Percentiles rank a stretch among this genome's conserved stretches.
Evolutionary conservation across 2,113 vertebrate genomes (phyloP).

Genomic region (Lucifuga dentata): DNA sequence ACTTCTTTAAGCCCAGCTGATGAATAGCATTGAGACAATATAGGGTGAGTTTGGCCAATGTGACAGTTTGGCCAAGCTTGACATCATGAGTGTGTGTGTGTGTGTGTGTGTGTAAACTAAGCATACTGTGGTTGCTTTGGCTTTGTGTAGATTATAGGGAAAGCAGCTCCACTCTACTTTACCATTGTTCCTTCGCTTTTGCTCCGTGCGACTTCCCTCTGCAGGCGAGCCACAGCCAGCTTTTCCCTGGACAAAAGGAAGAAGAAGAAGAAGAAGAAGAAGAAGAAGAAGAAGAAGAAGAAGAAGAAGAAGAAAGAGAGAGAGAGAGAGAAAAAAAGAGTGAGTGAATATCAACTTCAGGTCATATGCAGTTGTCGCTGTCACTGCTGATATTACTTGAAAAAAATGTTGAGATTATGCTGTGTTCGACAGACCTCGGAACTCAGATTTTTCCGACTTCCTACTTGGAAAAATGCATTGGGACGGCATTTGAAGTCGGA

Average conservation of each 20-base stretch:
- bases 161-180: slow-evolving; percentile 52
- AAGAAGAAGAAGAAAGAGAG: background rate
- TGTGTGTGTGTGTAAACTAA: slow-evolving; percentile 25
- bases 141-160: slow-evolving; percentile 28
- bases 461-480: no score
- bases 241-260: slow-evolving; percentile 85
- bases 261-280: slow-evolving; percentile 1
- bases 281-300: background rate
- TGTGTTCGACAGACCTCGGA: no score
- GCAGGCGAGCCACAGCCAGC: slow-evolving; percentile 91
- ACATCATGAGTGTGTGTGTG: slow-evolving; percentile 28
- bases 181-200: slow-evolving; percentile 93
- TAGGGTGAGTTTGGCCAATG: slow-evolving; percentile 10
- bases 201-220: slow-evolving; percentile 89
- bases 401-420: no score
- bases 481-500: no score
- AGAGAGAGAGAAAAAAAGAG: slow-evolving; percentile 15
- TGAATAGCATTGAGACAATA: slow-evolving; percentile 25
- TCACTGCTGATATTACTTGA: no score
- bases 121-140: slow-evolving; percentile 30
- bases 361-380: no score
- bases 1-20: slow-evolving; percentile 11
- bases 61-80: slow-evolving; percentile 17
- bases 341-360: slow-evolving; percentile 54
- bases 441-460: no score